A percentile compares a stretch with the other conserved stretches of the same genome.
Conservation (phyloP, 2,113 vertebrate genomes). For the Malurus elegans region DNA sequence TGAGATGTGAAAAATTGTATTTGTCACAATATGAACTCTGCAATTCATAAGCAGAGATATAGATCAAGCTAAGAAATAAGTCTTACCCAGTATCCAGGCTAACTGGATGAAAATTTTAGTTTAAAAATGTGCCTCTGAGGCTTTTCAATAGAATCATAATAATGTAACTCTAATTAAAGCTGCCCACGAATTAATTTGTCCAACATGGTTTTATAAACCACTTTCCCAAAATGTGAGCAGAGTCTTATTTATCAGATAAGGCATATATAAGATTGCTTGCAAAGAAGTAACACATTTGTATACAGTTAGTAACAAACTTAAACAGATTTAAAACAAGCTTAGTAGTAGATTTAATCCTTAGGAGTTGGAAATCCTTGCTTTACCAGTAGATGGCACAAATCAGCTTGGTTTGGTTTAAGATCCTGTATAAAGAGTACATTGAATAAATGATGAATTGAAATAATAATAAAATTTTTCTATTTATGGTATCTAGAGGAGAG, state of each 20-base stretch:
- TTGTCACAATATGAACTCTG: neutral
- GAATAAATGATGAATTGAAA: neutral
- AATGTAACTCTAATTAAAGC: neutral
- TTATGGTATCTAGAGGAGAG: neutral
- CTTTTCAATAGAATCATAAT: neutral
- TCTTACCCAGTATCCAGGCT: neutral
- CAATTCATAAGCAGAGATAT: neutral
- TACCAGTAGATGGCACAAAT: conserved; percentile 63
- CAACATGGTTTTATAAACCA: neutral
- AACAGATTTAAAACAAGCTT: neutral
- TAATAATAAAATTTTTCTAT: neutral
- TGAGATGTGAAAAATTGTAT: neutral
- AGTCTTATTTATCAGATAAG: neutral
- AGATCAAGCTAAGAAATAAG: neutral
- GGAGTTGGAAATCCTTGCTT: neutral
- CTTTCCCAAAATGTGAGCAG: neutral
- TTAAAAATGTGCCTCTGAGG: neutral
- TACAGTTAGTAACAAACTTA: neutral
- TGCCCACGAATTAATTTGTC: neutral
- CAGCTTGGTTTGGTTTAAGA: conserved; percentile 15
- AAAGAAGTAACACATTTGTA: neutral
- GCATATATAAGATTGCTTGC: neutral
- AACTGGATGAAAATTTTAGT: neutral
- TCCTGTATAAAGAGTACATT: neutral
- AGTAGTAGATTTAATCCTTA: neutral